phyloP scores from a whole-genome alignment of 2,113 vertebrate genomes.

The Ophthalmolycus amberensis region DNA sequence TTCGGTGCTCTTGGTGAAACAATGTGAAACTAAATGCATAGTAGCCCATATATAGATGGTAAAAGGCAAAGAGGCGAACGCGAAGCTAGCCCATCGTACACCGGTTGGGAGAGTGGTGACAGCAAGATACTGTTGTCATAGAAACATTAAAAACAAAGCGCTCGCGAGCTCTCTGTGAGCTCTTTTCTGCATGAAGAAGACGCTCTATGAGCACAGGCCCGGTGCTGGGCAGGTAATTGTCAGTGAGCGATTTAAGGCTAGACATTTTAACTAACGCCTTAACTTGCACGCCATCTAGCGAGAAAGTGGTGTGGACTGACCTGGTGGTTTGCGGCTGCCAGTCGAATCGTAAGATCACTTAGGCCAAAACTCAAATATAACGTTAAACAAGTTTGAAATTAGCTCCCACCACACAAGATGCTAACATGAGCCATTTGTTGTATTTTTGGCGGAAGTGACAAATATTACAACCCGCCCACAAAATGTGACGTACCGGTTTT shows the following conservation, averaged over 20 bases:
- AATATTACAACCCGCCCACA: neutral
- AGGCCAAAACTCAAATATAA: neutral
- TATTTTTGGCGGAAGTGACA: conserved; percentile 66
- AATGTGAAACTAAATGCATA: neutral
- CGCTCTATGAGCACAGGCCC: no score
- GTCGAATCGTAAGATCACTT: neutral
- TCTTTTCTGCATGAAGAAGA: neutral
- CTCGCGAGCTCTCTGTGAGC: neutral
- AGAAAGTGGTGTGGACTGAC: conserved; percentile 27
- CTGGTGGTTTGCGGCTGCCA: neutral
- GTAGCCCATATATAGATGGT: no score
- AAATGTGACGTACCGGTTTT: neutral
- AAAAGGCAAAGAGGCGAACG: neutral
- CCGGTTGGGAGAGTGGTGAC: neutral
- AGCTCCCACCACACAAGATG: neutral
- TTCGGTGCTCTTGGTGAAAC: neutral
- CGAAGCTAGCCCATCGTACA: no score
- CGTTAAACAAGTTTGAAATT: neutral
- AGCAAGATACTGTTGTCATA: neutral
- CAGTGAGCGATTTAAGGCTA: conserved; percentile 11
- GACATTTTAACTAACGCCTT: no score
- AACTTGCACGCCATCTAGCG: accelerated
- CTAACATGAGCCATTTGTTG: conserved; percentile 41
- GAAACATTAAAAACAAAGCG: neutral
- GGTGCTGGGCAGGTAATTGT: neutral